Percentiles rank a stretch among this genome's conserved stretches.
phyloP scores from a whole-genome alignment of 53 echinoderm and acorn worm genomes.

The Holothuria scabra region DNA sequence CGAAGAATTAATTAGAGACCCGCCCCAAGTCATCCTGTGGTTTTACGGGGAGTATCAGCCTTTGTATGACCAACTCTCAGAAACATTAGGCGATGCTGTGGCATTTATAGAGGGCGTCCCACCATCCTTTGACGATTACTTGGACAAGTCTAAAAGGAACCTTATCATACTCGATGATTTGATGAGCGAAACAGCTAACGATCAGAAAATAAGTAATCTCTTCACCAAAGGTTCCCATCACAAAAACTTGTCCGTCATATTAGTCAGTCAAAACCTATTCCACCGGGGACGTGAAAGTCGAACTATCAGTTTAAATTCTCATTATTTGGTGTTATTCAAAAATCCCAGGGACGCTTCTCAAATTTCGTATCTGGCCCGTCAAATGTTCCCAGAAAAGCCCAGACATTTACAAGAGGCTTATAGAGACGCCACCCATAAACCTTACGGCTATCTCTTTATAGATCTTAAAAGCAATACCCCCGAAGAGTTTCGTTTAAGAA shows the following conservation, averaged over 20 bases:
- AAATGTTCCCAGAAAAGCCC: no score
- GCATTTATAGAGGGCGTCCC: no score
- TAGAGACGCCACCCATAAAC: slow-evolving; percentile 57
- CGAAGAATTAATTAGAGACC: slow-evolving; percentile 51
- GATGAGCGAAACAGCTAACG: slow-evolving; percentile 60
- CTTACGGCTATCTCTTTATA: slow-evolving; percentile 76
- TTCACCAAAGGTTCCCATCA: slow-evolving; percentile 85
- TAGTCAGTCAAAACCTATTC: no score
- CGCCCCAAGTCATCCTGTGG: no score
- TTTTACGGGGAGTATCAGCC: slow-evolving; percentile 86
- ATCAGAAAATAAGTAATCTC: slow-evolving; percentile 57
- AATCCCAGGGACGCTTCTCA: no score
- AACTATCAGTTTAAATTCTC: no score
- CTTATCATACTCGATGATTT: slow-evolving; percentile 79
- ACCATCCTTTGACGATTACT: slow-evolving; percentile 49
- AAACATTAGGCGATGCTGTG: slow-evolving; percentile 41
- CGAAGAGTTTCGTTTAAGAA: no score
- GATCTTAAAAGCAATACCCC: slow-evolving; percentile 77
- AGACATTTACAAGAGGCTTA: slow-evolving; percentile 70
- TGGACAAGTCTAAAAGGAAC: slow-evolving; percentile 54
- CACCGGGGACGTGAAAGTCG: no score
- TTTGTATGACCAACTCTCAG: no score
- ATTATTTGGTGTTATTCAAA: no score
- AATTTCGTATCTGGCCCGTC: no score
- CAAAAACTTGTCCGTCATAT: slow-evolving; percentile 77